Evolutionary conservation across 2,888 invertebrate genomes (phyloP), one percentile per base, ranked within the genome.

Genomic region (Oligia fasciuncula): DNA sequence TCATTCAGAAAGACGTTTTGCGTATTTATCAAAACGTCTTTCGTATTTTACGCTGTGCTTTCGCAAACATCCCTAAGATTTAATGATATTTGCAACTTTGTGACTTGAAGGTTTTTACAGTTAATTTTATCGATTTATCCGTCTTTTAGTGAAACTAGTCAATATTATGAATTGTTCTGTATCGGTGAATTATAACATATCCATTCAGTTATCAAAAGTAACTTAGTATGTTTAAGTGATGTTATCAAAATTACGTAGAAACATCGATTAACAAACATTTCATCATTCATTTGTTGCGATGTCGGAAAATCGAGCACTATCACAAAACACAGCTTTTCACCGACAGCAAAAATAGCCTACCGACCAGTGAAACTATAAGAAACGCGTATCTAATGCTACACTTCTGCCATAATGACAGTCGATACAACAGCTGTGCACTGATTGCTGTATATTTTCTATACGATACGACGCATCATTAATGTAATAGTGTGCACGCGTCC

Each of bases 381-480:
- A 88, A 88, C 84, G 66, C 75, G 80, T 60, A 54, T 67, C 77
- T 88, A 88, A 89, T 86, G 88, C 80, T 81, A 88, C 75, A 85
- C 77, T 85, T 81, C 74, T 78, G 54, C 73, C 69, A 68, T 90
- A 88, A 89, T 89, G 86, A 85, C 87, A 89, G 90, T 91, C 92
- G 91, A 93, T 93, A 92, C 89, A 91, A 92, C 93, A 93, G 91
- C 91, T 92, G 90, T 88, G 82, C 83, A 89, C 81, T 90, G 91
- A 95, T 95, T 94, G 92, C 95, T 93, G 94, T 93, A 92, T 93
- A 93, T 94, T 94, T 94, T 95, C 95, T 94, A 92, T 91, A 93
- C 91, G 90, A 91, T 86, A 76, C 79, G 76, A 85, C 51, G 74
- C 92, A 91, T 93, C 93, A 94, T 96, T 95, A 95, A 88, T 76